Percentiles rank a stretch among this genome's conserved stretches.
Conservation (phyloP, 1,140 invertebrate species). For the Dreissena polymorpha region DNA sequence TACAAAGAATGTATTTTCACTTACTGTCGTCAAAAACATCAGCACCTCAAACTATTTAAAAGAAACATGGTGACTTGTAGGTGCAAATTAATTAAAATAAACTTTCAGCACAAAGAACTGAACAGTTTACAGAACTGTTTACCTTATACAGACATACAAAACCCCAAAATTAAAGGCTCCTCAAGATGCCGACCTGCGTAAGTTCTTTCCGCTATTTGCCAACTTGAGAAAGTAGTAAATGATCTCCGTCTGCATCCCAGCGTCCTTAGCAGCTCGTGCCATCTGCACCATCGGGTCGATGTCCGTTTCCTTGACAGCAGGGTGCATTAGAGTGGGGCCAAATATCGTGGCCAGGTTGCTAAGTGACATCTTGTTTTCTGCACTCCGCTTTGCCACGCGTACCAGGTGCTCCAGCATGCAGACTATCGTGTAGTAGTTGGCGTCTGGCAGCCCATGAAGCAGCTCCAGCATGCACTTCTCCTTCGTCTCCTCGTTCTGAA, state of each 20-base stretch:
- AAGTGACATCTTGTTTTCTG: constrained; percentile 76
- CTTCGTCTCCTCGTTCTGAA: constrained; percentile 81
- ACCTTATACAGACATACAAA: too few species aligned
- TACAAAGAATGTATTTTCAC: too few species aligned
- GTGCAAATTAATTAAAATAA: too few species aligned
- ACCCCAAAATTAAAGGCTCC: too few species aligned
- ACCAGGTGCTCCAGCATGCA: constrained; percentile 93
- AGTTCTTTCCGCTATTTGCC: constrained; percentile 63
- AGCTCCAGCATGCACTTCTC: constrained; percentile 82
- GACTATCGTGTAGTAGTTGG: constrained; percentile 93
- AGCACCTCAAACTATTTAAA: too few species aligned
- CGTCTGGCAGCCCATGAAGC: constrained; percentile 88
- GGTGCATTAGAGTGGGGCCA: constrained; percentile 77
- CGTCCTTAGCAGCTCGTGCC: constrained; percentile 94
- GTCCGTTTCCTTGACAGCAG: constrained; percentile 72
- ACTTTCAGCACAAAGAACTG: too few species aligned
- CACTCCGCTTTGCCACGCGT: constrained; percentile 75
- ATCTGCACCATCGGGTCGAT: constrained; percentile 84
- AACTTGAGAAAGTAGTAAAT: constrained; percentile 92
- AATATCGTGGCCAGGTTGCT: constrained; percentile 78
- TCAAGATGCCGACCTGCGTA: constrained; percentile 64
- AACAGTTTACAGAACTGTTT: too few species aligned
- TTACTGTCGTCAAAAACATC: too few species aligned
- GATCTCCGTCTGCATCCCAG: constrained; percentile 96
- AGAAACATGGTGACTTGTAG: too few species aligned